Evolutionary conservation across 2,113 vertebrate genomes (phyloP).

Genomic region (Numenius arquata): DNA sequence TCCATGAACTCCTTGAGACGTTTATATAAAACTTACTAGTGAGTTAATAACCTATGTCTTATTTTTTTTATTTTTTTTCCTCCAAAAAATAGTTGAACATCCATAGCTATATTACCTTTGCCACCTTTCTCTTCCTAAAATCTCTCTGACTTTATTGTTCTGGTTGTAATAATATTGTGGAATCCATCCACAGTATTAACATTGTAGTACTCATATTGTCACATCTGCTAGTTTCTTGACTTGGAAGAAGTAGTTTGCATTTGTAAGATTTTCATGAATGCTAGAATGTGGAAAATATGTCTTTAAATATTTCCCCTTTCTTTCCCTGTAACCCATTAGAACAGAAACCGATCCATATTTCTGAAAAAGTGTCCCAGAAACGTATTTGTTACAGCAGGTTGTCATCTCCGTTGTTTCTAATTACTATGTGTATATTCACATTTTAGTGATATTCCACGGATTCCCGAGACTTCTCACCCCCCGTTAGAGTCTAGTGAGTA

Average conservation of each 20-base stretch:
- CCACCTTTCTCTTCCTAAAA: conserved; percentile 16
- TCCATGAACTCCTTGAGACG: conserved; percentile 88
- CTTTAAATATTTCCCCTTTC: background rate
- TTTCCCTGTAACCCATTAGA: background rate
- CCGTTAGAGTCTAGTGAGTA: conserved; percentile 95
- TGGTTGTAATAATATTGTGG: conserved; percentile 60
- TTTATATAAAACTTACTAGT: conserved; percentile 88
- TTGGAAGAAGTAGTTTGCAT: background rate
- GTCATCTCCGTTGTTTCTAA: background rate
- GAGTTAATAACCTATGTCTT: conserved; percentile 70
- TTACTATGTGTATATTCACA: background rate
- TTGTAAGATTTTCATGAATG: conserved; percentile 9
- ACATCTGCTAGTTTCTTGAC: background rate
- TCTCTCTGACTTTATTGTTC: conserved; percentile 23
- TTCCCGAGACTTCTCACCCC: conserved; percentile 95
- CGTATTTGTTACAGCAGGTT: background rate
- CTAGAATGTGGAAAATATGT: background rate
- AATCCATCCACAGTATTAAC: conserved; percentile 48
- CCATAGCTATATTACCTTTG: conserved; percentile 7
- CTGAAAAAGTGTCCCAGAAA: background rate
- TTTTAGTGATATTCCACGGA: conserved; percentile 94
- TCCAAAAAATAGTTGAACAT: background rate
- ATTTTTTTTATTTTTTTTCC: conserved; percentile 20
- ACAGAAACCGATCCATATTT: background rate
- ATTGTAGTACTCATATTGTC: conserved; percentile 30